Evolutionary conservation across 2,888 invertebrate species (phyloP).

Genomic region (Pyrochroa serraticornis): DNA sequence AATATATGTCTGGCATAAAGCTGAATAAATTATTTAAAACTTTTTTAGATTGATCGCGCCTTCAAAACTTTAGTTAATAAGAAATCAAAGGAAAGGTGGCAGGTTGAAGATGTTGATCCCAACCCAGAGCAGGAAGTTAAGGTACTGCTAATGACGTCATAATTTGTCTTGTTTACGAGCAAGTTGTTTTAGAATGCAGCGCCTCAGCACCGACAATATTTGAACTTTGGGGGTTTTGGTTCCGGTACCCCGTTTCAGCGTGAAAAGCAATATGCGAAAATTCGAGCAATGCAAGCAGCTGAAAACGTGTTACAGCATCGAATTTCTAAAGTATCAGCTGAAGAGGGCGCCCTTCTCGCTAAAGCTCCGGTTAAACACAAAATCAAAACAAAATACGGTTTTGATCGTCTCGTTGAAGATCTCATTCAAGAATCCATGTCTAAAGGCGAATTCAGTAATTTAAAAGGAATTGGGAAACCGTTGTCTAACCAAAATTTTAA

Average conservation of each 20-base stretch:
- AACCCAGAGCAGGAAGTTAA: constrained; percentile 68
- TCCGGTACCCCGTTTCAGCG: constrained; percentile 79
- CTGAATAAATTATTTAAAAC: background rate
- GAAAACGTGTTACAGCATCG: constrained; percentile 69
- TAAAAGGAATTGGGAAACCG: constrained; percentile 84
- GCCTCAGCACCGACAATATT: constrained; percentile 86
- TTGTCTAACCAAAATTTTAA: constrained; percentile 71
- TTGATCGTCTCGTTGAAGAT: constrained; percentile 89
- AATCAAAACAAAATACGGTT: constrained; percentile 80
- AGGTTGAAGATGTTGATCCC: constrained; percentile 58
- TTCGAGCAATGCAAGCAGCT: constrained; percentile 71
- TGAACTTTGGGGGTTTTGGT: constrained; percentile 80
- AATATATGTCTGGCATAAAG: too few species aligned
- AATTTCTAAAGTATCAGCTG: constrained; percentile 63
- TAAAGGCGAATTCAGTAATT: constrained; percentile 86
- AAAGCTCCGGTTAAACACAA: constrained; percentile 70
- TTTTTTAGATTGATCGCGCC: constrained; percentile 69
- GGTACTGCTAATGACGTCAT: constrained; percentile 51
- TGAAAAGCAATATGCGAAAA: constrained; percentile 76
- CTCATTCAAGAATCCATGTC: constrained; percentile 90
- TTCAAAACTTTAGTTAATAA: constrained; percentile 74
- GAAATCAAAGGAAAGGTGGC: constrained; percentile 67
- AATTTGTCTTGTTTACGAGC: constrained; percentile 5
- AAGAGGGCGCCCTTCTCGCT: constrained; percentile 70
- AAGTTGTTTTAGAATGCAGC: constrained; percentile 71